These are phyloP conservation scores for Heliopora coerulea DNA, from an alignment of 92 coral and sea anemone species.

Conservation along the genomic window DNA sequence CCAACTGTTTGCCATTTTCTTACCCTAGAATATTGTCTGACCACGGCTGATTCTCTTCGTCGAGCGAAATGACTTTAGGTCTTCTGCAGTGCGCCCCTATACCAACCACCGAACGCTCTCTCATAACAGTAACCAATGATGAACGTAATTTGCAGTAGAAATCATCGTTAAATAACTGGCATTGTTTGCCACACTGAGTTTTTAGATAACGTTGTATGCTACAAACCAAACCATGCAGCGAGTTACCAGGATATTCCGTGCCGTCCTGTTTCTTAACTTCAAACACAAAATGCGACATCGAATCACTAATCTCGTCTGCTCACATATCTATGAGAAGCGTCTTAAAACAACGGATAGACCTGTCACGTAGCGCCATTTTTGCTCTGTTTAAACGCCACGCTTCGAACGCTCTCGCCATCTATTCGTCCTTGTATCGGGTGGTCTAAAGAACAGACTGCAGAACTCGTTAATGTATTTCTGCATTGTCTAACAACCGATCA, in stretches of 20 bases:
- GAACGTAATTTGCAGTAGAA: slow-evolving; percentile 2
- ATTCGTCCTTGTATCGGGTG: slow-evolving; percentile 36
- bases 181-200: too few relatives aligned
- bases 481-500: slow-evolving; percentile 15
- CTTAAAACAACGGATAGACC: not conserved
- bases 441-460: slow-evolving; percentile 37
- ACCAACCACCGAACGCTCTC: slow-evolving; percentile 14
- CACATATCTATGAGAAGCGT: slow-evolving; percentile 7
- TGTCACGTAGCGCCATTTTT: slow-evolving; percentile 5
- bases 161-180: slow-evolving; percentile 24
- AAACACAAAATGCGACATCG: not conserved
- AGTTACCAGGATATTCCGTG: slow-evolving; percentile 30
- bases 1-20: slow-evolving; percentile 32
- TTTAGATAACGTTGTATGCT: slow-evolving; percentile 35
- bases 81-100: slow-evolving; percentile 3
- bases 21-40: slow-evolving; percentile 23
- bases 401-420: slow-evolving; percentile 42
- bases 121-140: slow-evolving; percentile 41
- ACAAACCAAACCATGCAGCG: slow-evolving; percentile 41
- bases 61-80: slow-evolving; percentile 1
- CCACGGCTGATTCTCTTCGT: slow-evolving; percentile 36
- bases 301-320: not conserved
- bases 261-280: slow-evolving; percentile 36
- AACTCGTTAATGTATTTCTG: slow-evolving; percentile 4
- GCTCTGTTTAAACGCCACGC: slow-evolving; percentile 36